Evolutionary conservation across 2,113 vertebrate species (phyloP), one percentile per base, ranked within the genome.

Genomic region (Triplophysa siluroides): DNA sequence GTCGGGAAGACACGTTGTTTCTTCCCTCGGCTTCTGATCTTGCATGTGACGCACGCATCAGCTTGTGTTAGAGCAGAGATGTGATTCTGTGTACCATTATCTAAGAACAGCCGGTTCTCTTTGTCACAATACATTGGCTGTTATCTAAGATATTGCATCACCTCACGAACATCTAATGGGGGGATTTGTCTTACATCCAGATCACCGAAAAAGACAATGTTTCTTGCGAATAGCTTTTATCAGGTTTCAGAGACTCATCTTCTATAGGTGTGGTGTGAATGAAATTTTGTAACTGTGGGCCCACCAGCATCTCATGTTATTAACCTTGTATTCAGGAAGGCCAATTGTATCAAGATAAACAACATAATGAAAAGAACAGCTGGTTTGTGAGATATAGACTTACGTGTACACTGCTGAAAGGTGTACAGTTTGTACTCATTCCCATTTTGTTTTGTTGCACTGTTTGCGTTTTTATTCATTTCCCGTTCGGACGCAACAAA

Each of bases 361-460:
- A 89, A 85, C 88, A 84, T 89, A 87, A 89, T 90, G 87, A 90
- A 91, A 91, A 90, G 88, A 86, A 90, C 91, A 89, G 85, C 76
- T 86, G 89, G 90, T 91, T 90, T 85, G 79, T 70, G 21, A 11
- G 79, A 87, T 86, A 88, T 86, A 88, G 66, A 85, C 85, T 88
- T 81, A 84, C 73, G 58, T 72, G 26, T 38, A 21, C 54, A 11
- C n/a, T 56, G 54, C 14, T 33, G 33, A 33, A 33, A 33, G 50
- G 29, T 43, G 6, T 67, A 67, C 29, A 26, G 24, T 54, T 23
- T 9, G 11, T 77, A 19, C 33, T 45, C 14, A 52, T 13, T 50
- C 24, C 62, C 62, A 23, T 63, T 63, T 75, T 18, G n/a, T 75
- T 75, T 41, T 26, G 23, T 62, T 21, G 62, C 45, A 33, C 24